Conservation (phyloP, 2,113 vertebrate species). For the Nannobrachium achirus region DNA sequence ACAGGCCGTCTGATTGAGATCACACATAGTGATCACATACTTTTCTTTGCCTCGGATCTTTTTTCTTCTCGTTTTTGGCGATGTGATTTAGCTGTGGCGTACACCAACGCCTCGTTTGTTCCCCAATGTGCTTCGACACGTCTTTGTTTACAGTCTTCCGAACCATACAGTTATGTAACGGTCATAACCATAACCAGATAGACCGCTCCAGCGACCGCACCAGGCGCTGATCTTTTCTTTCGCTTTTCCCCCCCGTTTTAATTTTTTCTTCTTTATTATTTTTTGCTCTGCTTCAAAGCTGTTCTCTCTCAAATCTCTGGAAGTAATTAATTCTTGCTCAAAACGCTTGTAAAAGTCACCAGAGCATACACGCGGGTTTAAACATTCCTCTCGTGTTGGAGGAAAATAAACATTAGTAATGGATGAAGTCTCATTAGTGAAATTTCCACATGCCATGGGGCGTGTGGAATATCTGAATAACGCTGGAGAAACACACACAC, state of each 20-base stretch:
- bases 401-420: constrained; percentile 30
- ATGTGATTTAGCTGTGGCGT: too few species aligned
- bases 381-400: neutral
- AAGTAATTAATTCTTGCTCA: constrained; percentile 30
- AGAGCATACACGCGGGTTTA: neutral
- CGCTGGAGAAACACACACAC: constrained; percentile 15
- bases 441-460: constrained; percentile 35
- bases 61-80: too few species aligned
- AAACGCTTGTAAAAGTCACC: constrained; percentile 33
- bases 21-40: too few species aligned
- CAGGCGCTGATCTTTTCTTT: too few species aligned
- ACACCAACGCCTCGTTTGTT: too few species aligned
- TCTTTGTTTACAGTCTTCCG: neutral
- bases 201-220: neutral
- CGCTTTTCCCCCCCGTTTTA: too few species aligned
- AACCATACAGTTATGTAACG: neutral
- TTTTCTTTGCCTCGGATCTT: too few species aligned
- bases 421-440: constrained; percentile 22
- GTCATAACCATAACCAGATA: too few species aligned
- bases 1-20: neutral
- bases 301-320: constrained; percentile 22
- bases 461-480: constrained; percentile 41
- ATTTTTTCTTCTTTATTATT: neutral
- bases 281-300: constrained; percentile 2
- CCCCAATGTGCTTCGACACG: too few species aligned